Evolutionary conservation across 2,797 vertebrate genomes (phyloP).

Genomic region (Lycodopsis pacificus): DNA sequence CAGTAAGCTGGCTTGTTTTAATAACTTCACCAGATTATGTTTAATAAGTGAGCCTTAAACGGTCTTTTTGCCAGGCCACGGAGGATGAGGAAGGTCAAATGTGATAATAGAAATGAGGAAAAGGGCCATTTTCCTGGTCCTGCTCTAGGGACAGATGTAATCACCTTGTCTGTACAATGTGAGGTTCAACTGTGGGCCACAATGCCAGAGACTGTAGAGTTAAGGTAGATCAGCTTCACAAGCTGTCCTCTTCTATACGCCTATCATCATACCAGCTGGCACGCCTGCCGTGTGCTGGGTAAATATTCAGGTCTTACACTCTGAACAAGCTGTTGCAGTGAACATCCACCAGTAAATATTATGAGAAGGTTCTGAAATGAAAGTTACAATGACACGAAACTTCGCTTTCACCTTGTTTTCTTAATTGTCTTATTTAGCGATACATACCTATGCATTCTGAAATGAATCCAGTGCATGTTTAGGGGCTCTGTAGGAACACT

Average conservation of each 20-base stretch:
- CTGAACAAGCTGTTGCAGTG: constrained; percentile 15
- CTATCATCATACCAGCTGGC: constrained; percentile 14
- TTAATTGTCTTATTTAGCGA: neutral
- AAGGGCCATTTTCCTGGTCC: constrained; percentile 66
- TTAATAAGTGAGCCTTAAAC: constrained; percentile 87
- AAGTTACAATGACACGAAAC: neutral
- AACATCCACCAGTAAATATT: constrained; percentile 13
- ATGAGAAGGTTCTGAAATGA: neutral
- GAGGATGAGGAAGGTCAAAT: constrained; percentile 84
- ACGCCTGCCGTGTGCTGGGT: constrained; percentile 5
- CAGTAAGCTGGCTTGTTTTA: constrained; percentile 87
- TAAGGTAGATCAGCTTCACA: constrained; percentile 20
- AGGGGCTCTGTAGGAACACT: neutral
- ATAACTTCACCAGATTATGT: constrained; percentile 89
- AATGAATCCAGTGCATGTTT: neutral
- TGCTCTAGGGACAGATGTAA: constrained; percentile 80
- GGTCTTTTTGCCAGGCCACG: constrained; percentile 78
- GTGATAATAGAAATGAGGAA: constrained; percentile 83
- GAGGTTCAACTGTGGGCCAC: constrained; percentile 72
- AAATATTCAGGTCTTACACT: neutral
- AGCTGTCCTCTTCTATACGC: constrained; percentile 14
- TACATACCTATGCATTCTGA: neutral
- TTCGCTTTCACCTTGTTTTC: neutral
- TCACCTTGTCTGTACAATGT: constrained; percentile 65
- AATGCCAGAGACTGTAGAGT: constrained; percentile 19